Evolutionary conservation across 2,113 vertebrate species (phyloP), one percentile per base, ranked within the genome.

Genomic region (Bufo gargarizans): DNA sequence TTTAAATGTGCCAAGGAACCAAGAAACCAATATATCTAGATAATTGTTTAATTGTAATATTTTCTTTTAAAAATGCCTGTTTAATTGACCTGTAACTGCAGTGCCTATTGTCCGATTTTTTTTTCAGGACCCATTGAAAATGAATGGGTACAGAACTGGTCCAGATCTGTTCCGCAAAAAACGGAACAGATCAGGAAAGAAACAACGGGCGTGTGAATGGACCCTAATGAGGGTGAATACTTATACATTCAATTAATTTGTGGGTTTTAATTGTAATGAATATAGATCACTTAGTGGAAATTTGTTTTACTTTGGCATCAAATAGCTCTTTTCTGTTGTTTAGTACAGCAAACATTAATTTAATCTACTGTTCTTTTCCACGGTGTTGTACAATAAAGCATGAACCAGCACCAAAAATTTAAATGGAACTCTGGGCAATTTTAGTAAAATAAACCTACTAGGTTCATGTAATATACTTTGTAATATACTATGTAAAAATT

Each of bases 41-140:
- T 7, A 16, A 47, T 9, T 9, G 6, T 49, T 76, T 49, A 76
- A 76, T 76, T 76, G 49, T 19, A 76, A 9, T 49, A 43, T 33
- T 8, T 45, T 72, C 69, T 76, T 72, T 45, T 16, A 47, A 72
- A 72, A 43, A 45, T 13, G 1, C 14, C 17, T 49, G 45, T 49
- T 76, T 16, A 49, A 76, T 76, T 76, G 72, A 76, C 72, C 72
- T 19, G 45, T 76, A 76, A 49, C 72, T 76, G 49, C 45, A 19
- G 1, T 9, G 45, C 72, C 16, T 76, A 49, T 76, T n/a, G n/a
- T n/a, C n/a, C n/a, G n/a, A n/a, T n/a, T n/a, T n/a, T n/a, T n/a
- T n/a, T n/a, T n/a, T n/a, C n/a, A n/a, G n/a, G n/a, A n/a, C n/a
- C n/a, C n/a, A n/a, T n/a, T n/a, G n/a, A n/a, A n/a, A n/a, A n/a